Conservation (phyloP, 2,888 invertebrate species). For the Selenia dentaria region DNA sequence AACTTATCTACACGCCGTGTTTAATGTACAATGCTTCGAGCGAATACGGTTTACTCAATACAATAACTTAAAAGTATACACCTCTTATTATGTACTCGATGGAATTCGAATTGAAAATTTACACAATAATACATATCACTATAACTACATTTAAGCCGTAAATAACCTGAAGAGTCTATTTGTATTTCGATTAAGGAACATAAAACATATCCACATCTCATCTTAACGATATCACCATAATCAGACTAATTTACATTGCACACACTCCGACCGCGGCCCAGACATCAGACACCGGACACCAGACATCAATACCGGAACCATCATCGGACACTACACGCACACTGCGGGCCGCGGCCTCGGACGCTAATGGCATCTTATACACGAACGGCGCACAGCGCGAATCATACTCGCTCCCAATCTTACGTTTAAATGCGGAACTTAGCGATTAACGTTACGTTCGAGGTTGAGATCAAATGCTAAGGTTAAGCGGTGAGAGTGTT, state of each 20-base stretch:
- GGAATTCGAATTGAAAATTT: constrained; percentile 84
- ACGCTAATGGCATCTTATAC: constrained; percentile 66
- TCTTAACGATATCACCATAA: constrained; percentile 75
- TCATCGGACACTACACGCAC: constrained; percentile 53
- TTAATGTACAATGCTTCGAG: constrained; percentile 84
- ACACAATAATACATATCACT: constrained; percentile 83
- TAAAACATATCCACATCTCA: constrained; percentile 82
- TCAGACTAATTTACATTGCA: constrained; percentile 84
- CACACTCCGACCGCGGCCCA: constrained; percentile 66
- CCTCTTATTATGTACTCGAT: constrained; percentile 83
- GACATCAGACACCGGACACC: not conserved
- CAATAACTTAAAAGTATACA: constrained; percentile 83
- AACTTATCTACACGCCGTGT: constrained; percentile 83
- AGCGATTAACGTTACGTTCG: constrained; percentile 79
- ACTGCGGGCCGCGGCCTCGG: constrained; percentile 45
- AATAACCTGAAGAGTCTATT: constrained; percentile 80
- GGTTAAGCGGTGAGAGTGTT: constrained; percentile 43
- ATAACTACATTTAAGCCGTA: constrained; percentile 81
- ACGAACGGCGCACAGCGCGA: constrained; percentile 68
- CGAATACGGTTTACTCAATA: constrained; percentile 80
- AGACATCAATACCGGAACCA: too few relatives aligned
- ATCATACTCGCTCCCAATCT: constrained; percentile 78
- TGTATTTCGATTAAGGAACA: constrained; percentile 84
- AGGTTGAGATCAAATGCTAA: constrained; percentile 77
- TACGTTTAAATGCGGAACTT: constrained; percentile 83